Percentiles rank a stretch among this genome's conserved stretches.
These are phyloP conservation scores for Orbicella faveolata DNA, from an alignment of 64 coral and sea anemone genomes.

Conservation along the genomic window DNA sequence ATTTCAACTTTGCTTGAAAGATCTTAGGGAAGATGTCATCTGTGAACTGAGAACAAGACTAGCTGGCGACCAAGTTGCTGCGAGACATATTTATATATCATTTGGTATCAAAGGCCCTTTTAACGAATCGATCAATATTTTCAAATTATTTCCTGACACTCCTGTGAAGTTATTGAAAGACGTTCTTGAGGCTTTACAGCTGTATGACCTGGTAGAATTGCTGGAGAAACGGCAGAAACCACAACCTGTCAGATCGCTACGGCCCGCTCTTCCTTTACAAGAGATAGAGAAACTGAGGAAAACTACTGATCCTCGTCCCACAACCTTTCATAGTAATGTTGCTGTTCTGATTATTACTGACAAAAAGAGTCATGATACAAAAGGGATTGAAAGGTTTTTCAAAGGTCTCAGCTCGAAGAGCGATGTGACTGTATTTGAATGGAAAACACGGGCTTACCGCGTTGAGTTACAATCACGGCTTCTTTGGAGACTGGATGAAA, in stretches of 20 bases:
- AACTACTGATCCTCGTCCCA: neutral
- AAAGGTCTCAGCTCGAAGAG: neutral
- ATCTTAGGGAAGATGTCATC: neutral
- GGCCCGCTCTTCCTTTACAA: neutral
- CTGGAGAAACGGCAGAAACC: neutral
- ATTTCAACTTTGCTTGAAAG: neutral
- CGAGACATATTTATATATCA: neutral
- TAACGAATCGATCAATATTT: neutral
- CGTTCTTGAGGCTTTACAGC: conserved; percentile 16
- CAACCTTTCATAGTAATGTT: neutral
- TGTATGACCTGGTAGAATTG: conserved; percentile 17
- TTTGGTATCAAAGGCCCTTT: neutral
- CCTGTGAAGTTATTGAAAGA: neutral
- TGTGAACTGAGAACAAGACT: neutral
- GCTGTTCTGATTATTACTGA: neutral
- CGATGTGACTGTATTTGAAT: neutral
- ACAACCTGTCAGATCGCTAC: neutral
- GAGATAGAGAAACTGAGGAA: neutral
- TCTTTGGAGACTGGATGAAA: neutral
- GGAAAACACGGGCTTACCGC: neutral
- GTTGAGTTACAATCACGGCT: too few relatives aligned
- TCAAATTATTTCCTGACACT: neutral
- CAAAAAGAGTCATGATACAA: neutral
- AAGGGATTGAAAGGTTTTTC: neutral
- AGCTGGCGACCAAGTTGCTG: neutral